A percentile compares a stretch with the other conserved stretches of the same genome.
Evolutionary conservation across 2,888 invertebrate genomes (phyloP).

Genomic region (Diploptera punctata): DNA sequence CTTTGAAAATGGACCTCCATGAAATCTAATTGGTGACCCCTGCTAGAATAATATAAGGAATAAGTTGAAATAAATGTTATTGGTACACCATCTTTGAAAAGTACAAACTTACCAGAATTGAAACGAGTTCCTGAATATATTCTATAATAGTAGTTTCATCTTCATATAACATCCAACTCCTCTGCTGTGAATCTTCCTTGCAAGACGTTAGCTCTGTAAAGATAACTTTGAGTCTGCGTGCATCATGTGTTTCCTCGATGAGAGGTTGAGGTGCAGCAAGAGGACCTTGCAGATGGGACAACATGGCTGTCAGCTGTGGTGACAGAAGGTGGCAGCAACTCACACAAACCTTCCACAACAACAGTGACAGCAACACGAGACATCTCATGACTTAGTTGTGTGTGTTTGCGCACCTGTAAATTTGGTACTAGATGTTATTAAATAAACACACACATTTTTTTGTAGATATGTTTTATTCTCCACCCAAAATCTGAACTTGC

Average conservation of each 20-base stretch:
- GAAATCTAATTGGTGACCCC: too few species aligned
- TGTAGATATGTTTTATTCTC: too few species aligned
- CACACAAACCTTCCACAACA: constrained; percentile 61
- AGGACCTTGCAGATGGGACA: constrained; percentile 53
- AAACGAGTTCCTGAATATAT: constrained; percentile 81
- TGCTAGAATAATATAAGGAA: too few species aligned
- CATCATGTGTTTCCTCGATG: constrained; percentile 84
- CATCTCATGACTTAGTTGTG: constrained; percentile 85
- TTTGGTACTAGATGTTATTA: too few species aligned
- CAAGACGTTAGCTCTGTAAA: constrained; percentile 85
- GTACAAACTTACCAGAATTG: constrained; percentile 78
- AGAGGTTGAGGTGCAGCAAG: constrained; percentile 69
- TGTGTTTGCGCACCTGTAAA: constrained; percentile 74
- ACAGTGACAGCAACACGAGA: constrained; percentile 85
- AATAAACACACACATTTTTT: too few species aligned
- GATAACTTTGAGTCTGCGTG: constrained; percentile 80
- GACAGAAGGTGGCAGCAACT: constrained; percentile 27
- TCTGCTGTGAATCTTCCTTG: constrained; percentile 93
- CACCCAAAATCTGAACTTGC: too few species aligned
- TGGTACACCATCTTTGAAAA: too few species aligned
- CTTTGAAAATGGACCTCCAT: too few species aligned
- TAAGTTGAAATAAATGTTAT: too few species aligned
- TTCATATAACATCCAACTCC: constrained; percentile 95
- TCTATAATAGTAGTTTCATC: constrained; percentile 89
- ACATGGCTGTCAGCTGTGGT: constrained; percentile 26